Percentiles rank a stretch among this genome's conserved stretches.
phyloP scores from a whole-genome alignment of 92 coral and sea anemone species.

The Paramuricea clavata region DNA sequence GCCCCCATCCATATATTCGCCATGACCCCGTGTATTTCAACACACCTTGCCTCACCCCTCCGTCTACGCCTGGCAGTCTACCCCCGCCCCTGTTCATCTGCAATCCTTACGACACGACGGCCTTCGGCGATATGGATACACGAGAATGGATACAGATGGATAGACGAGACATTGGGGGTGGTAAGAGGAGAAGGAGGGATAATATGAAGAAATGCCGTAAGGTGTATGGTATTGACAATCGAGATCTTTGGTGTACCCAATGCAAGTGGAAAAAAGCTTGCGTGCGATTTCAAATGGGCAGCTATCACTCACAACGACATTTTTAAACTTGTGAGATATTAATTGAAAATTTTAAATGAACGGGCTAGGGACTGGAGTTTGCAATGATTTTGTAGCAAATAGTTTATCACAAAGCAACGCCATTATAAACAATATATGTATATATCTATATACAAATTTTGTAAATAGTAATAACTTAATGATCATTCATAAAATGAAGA shows the following conservation, averaged over 20 bases:
- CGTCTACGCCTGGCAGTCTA: conserved; percentile 1
- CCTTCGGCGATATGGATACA: not conserved
- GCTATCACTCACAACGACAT: not conserved
- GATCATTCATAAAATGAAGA: too few relatives aligned
- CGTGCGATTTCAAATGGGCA: conserved; percentile 71
- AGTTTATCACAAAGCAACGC: too few relatives aligned
- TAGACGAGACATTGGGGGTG: conserved; percentile 5
- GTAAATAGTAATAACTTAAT: too few relatives aligned
- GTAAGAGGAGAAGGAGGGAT: conserved; percentile 64
- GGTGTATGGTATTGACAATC: conserved; percentile 96
- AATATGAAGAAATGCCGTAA: conserved; percentile 95
- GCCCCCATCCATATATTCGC: not conserved
- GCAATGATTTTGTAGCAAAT: too few relatives aligned
- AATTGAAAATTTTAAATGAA: too few relatives aligned
- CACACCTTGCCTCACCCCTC: conserved; percentile 22
- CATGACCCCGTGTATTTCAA: conserved; percentile 9
- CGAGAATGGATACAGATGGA: not conserved
- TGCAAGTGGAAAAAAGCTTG: conserved; percentile 99
- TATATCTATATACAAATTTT: too few relatives aligned
- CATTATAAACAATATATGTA: too few relatives aligned
- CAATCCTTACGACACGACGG: not conserved
- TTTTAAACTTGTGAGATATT: too few relatives aligned
- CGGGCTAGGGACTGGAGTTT: too few relatives aligned
- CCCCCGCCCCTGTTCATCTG: conserved; percentile 23
- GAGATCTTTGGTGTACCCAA: conserved; percentile 98